phyloP scores from a whole-genome alignment of 2,888 invertebrate species.

The Thumatha senex region DNA sequence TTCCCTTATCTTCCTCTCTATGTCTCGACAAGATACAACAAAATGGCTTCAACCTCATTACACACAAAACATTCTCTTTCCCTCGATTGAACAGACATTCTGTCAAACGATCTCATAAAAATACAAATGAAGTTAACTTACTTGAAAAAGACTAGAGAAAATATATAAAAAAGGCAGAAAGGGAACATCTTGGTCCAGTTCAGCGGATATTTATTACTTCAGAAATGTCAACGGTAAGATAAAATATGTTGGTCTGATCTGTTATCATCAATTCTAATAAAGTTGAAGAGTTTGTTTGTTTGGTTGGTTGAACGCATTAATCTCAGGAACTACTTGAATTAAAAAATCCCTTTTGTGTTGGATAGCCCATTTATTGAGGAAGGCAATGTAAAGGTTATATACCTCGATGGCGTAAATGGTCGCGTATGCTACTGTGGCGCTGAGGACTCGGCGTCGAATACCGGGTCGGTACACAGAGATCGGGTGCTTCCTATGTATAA shows the following conservation, averaged over 20 bases:
- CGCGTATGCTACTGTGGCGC: too few relatives aligned
- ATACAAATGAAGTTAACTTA: conserved; percentile 25
- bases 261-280: too few relatives aligned
- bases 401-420: too few relatives aligned
- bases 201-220: conserved; percentile 27
- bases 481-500: too few relatives aligned
- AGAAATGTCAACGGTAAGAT: conserved; percentile 28
- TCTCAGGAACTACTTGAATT: too few relatives aligned
- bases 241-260: conserved; percentile 46
- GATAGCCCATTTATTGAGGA: too few relatives aligned
- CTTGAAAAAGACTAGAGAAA: conserved; percentile 17
- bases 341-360: too few relatives aligned
- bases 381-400: too few relatives aligned
- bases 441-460: too few relatives aligned
- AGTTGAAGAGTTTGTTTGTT: too few relatives aligned
- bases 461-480: too few relatives aligned
- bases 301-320: too few relatives aligned
- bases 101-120: conserved; percentile 29
- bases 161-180: conserved; percentile 2
- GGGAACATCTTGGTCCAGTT: conserved; percentile 28
- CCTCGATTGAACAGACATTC: conserved; percentile 21
- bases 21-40: conserved; percentile 8
- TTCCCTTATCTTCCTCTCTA: neutral
- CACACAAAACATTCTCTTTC: conserved; percentile 15
- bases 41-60: conserved; percentile 23